Conservation (phyloP, 2,888 invertebrate genomes). For the Malacosoma neustria region DNA sequence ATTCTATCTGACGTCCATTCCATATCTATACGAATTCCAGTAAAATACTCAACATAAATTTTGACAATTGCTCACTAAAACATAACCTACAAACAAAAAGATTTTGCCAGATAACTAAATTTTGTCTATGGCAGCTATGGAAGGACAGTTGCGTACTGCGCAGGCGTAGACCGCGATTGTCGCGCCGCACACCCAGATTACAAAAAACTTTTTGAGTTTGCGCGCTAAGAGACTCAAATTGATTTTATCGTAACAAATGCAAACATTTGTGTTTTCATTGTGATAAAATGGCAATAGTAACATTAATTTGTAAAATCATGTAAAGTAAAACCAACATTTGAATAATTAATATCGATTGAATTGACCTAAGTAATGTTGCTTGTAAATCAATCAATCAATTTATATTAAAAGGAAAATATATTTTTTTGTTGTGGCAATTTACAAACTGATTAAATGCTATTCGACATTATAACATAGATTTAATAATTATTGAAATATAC, state of each 20-base stretch:
- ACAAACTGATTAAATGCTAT: too few species aligned
- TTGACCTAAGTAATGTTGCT: too few species aligned
- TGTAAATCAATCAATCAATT: too few species aligned
- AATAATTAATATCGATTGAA: too few species aligned
- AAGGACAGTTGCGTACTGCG: conserved; percentile 23
- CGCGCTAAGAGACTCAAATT: conserved; percentile 17
- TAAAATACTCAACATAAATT: conserved; percentile 48
- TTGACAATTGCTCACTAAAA: conserved; percentile 67
- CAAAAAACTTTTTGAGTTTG: conserved; percentile 16
- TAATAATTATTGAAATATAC: too few species aligned
- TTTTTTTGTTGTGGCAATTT: too few species aligned
- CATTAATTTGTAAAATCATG: too few species aligned
- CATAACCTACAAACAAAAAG: conserved; percentile 66
- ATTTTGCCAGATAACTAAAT: conserved; percentile 44
- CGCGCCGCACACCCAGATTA: conserved; percentile 13
- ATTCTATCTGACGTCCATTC: conserved; percentile 32
- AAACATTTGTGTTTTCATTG: too few species aligned
- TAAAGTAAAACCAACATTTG: too few species aligned
- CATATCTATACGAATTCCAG: conserved; percentile 37
- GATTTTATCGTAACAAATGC: conserved; percentile 14
- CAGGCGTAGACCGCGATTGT: conserved; percentile 37
- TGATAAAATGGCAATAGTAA: too few species aligned
- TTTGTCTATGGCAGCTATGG: conserved; percentile 44
- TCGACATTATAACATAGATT: too few species aligned
- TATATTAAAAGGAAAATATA: too few species aligned